phyloP scores from a whole-genome alignment of 2,888 invertebrate genomes.

The Conus canariensis region DNA sequence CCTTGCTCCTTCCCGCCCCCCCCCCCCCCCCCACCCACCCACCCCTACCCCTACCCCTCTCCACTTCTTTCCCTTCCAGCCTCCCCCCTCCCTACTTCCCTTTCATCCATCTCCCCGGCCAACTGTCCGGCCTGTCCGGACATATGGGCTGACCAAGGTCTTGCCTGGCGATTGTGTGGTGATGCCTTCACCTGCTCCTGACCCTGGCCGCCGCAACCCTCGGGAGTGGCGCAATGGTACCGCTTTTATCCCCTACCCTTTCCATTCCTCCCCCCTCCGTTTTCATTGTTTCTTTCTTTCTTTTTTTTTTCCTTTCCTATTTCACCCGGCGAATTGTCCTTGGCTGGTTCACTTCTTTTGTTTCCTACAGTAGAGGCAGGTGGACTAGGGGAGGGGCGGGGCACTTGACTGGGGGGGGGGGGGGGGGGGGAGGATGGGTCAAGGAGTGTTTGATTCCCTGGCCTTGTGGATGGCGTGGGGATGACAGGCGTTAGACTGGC shows the following conservation, averaged over 20 bases:
- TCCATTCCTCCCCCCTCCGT: not conserved
- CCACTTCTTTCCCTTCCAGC: not conserved
- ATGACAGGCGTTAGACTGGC: too few relatives aligned
- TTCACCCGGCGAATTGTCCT: too few relatives aligned
- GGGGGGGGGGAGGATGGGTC: not conserved
- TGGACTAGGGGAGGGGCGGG: not conserved
- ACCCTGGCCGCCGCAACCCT: slow-evolving; percentile 15
- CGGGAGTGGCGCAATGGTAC: slow-evolving; percentile 25
- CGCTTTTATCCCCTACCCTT: not conserved
- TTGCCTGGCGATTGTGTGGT: slow-evolving; percentile 22
- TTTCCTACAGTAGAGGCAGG: not conserved
- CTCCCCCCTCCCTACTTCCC: not conserved
- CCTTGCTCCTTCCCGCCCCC: not conserved
- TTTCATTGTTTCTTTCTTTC: not conserved
- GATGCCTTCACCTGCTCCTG: slow-evolving; percentile 33
- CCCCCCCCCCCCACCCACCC: not conserved
- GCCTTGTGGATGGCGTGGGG: too few relatives aligned
- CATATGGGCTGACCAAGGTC: slow-evolving; percentile 29
- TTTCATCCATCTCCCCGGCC: not conserved
- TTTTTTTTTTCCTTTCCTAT: not conserved
- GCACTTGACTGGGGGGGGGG: not conserved
- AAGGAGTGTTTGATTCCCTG: not conserved
- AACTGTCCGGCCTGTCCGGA: not conserved
- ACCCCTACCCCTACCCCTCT: not conserved
- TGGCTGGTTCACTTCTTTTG: not conserved